Evolutionary conservation across 2,797 vertebrate genomes (phyloP), one percentile per base, ranked within the genome.

Genomic region (Micromesistius poutassou): DNA sequence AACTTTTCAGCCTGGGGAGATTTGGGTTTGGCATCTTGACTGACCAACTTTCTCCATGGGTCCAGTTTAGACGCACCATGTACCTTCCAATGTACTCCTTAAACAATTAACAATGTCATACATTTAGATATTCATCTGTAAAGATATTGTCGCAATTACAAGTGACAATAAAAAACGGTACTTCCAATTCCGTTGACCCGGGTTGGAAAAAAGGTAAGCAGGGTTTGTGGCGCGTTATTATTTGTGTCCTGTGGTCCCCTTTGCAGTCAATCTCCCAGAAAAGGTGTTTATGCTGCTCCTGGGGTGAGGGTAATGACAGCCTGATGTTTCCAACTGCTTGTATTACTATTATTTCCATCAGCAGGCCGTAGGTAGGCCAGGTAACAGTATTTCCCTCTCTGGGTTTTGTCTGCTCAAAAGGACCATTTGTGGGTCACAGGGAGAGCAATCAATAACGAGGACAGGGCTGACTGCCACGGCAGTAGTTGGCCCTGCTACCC

Each of bases 1-100:
- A 87, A 90, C 92, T 87, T 89, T 92, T 91, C 87, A 77, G 88
- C 82, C 88, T 78, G 78, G 77, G 81, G 81, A 82, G 80, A 71
- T 83, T 84, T 82, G 74, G 77, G 83, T 79, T 78, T 28, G 22
- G 72, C 55, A 62, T 40, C 13, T 73, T 7, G 35, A 73, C 22
- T 62, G 22, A 62, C 6, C 55, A 62, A 62, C 33, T n/a, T 73
- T 71, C 68, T 71, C 25, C 14, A 10, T 71, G 30, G 28, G 14
- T 71, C 68, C 30, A 71, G n/a, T 62, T 14, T 7, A 62, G 55
- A 62, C 55, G 9, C 25, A 89, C 80, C 87, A 82, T 82, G 35
- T 76, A 83, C 87, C 80, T 87, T 81, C 79, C 78, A 76, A 73
- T 74, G 78, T 77, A 81, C 9, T 9, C 2, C 55, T 6, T 0